These are phyloP conservation scores for Diplogasteroides magnus DNA, from an alignment of 1,140 invertebrate species.

Conservation along the genomic window DNA sequence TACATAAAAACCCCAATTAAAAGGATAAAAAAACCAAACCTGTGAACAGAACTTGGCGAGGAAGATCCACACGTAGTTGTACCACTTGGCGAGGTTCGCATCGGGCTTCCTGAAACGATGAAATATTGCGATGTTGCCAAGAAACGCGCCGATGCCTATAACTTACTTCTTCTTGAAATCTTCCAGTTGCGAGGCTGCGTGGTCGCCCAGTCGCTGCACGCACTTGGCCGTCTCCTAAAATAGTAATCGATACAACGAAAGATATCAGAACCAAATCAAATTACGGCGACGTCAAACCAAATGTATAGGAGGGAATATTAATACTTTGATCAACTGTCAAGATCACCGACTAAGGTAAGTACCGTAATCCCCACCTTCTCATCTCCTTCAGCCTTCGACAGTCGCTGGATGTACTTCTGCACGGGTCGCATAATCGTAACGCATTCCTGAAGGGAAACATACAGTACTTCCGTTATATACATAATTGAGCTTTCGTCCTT, in stretches of 20 bases:
- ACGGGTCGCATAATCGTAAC: constrained; percentile 44
- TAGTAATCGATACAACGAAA: no score
- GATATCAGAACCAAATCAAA: no score
- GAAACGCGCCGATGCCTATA: background rate
- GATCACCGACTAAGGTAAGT: no score
- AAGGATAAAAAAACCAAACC: background rate
- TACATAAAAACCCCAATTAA: no score
- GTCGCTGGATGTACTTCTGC: constrained; percentile 43
- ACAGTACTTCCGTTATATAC: no score
- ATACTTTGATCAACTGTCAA: background rate
- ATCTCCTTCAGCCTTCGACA: constrained; percentile 19
- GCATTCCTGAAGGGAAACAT: constrained; percentile 30
- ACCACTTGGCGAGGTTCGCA: constrained; percentile 41
- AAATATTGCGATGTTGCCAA: constrained; percentile 13
- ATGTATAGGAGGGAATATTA: background rate
- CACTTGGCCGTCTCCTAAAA: constrained; percentile 22
- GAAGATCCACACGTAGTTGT: constrained; percentile 52
- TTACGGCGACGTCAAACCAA: background rate
- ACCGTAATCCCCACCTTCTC: background rate
- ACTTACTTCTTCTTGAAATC: constrained; percentile 27
- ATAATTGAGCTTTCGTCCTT: no score
- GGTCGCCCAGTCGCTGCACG: constrained; percentile 38
- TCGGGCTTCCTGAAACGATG: constrained; percentile 15
- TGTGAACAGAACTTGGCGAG: constrained; percentile 30
- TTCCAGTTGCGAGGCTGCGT: constrained; percentile 30